Evolutionary conservation across 2,113 vertebrate genomes (phyloP).

Genomic region (Helogale parvula): DNA sequence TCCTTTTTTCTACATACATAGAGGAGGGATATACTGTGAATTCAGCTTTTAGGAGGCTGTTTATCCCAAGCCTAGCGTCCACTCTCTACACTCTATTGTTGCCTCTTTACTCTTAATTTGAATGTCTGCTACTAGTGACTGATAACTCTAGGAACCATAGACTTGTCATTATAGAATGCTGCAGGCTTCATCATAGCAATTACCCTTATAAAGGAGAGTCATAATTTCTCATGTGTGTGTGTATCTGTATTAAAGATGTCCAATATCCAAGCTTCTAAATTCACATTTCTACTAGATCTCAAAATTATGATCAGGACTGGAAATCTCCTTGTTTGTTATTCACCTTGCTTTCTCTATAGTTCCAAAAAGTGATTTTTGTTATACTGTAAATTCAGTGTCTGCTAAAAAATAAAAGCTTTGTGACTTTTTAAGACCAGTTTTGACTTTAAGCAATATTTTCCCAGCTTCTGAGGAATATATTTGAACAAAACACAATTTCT

Average conservation of each 20-base stretch:
- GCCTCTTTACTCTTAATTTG: not conserved
- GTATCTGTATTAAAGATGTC: not conserved
- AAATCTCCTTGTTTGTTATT: not conserved
- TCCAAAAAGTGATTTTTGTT: not conserved
- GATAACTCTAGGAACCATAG: not conserved
- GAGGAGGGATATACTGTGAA: not conserved
- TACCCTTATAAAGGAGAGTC: not conserved
- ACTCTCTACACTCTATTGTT: not conserved
- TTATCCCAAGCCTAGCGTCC: not conserved
- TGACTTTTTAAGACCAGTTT: not conserved
- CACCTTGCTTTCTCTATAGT: not conserved
- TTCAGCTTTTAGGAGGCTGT: not conserved
- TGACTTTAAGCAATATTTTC: conserved; percentile 29
- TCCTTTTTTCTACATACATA: not conserved
- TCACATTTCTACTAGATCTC: not conserved
- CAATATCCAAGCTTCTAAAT: not conserved
- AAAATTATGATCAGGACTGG: not conserved
- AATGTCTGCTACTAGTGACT: not conserved
- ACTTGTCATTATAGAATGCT: not conserved
- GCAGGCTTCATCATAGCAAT: not conserved
- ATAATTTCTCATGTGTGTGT: not conserved
- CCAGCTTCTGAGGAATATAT: not conserved
- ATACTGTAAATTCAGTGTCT: not conserved
- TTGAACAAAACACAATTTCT: conserved; percentile 37
- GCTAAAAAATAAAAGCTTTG: not conserved